These are phyloP conservation scores for Megalonaias nervosa DNA, from an alignment of 1,140 invertebrate species.

Conservation along the genomic window DNA sequence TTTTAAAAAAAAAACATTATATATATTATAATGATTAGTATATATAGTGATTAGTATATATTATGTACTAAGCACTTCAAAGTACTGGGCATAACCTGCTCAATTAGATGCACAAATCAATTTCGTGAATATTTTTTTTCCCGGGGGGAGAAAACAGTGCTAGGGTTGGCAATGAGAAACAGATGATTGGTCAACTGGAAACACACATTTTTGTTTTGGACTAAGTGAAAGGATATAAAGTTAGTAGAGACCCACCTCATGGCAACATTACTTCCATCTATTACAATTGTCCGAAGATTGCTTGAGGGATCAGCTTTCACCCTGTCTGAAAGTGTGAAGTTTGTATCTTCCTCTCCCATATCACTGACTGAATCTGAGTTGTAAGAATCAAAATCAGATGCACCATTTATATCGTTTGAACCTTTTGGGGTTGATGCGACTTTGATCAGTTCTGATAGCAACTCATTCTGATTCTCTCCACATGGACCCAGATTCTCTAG, in stretches of 20 bases:
- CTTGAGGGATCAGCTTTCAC: slow-evolving; percentile 16
- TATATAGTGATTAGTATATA: too few relatives aligned
- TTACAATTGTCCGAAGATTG: slow-evolving; percentile 66
- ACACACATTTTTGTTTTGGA: neutral
- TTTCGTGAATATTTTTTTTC: neutral
- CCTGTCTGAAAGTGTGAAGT: slow-evolving; percentile 12
- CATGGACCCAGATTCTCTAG: slow-evolving; percentile 86
- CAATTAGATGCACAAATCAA: neutral
- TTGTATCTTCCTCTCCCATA: slow-evolving; percentile 1
- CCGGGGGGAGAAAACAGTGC: neutral
- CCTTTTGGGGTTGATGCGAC: slow-evolving; percentile 48
- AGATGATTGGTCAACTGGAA: neutral
- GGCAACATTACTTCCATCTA: slow-evolving; percentile 71
- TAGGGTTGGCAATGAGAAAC: neutral
- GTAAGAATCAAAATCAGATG: neutral
- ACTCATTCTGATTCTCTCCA: slow-evolving; percentile 85
- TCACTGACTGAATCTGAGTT: neutral
- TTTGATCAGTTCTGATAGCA: slow-evolving; percentile 81
- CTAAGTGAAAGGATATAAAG: neutral
- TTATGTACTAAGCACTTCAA: too few relatives aligned
- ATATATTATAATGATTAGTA: too few relatives aligned
- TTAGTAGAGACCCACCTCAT: slow-evolving; percentile 59
- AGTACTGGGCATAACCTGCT: neutral
- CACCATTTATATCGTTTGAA: neutral
- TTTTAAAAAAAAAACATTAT: too few relatives aligned